Conservation (phyloP, 2,888 invertebrate genomes). For the Agonopterix heracliana region DNA sequence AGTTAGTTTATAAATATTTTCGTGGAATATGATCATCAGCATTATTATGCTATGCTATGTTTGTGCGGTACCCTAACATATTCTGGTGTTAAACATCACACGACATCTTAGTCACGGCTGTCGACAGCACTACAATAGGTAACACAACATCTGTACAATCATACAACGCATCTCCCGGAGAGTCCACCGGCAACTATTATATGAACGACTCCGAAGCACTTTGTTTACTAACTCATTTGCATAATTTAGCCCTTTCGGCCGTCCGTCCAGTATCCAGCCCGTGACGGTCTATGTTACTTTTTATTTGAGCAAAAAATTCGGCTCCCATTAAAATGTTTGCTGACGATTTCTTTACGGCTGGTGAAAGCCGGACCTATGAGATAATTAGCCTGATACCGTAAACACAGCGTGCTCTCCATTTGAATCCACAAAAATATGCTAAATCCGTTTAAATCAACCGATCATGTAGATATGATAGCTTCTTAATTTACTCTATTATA, state of each 20-base stretch:
- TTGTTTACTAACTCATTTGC: constrained; percentile 64
- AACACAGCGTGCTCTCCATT: constrained; percentile 22
- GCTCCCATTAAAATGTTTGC: constrained; percentile 43
- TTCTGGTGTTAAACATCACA: not conserved
- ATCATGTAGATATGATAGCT: not conserved
- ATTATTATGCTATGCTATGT: too few relatives aligned
- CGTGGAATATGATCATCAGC: too few relatives aligned
- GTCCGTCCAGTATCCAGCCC: constrained; percentile 14
- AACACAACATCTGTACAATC: not conserved
- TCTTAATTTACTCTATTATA: not conserved
- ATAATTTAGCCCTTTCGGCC: constrained; percentile 64
- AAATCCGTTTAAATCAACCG: not conserved
- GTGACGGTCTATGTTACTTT: constrained; percentile 31
- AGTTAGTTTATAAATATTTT: too few relatives aligned
- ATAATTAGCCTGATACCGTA: constrained; percentile 18
- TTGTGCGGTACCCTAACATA: too few relatives aligned
- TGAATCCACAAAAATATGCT: not conserved
- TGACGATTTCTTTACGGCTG: constrained; percentile 40
- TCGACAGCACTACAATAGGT: not conserved
- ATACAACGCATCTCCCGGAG: constrained; percentile 1
- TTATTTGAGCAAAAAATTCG: constrained; percentile 64
- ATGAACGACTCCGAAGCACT: constrained; percentile 16
- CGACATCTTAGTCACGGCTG: constrained; percentile 7
- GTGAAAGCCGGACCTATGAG: constrained; percentile 37
- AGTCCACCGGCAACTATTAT: constrained; percentile 13